These are phyloP conservation scores for Diarsia dahlii DNA, from an alignment of 2,888 invertebrate genomes.

Conservation along the genomic window DNA sequence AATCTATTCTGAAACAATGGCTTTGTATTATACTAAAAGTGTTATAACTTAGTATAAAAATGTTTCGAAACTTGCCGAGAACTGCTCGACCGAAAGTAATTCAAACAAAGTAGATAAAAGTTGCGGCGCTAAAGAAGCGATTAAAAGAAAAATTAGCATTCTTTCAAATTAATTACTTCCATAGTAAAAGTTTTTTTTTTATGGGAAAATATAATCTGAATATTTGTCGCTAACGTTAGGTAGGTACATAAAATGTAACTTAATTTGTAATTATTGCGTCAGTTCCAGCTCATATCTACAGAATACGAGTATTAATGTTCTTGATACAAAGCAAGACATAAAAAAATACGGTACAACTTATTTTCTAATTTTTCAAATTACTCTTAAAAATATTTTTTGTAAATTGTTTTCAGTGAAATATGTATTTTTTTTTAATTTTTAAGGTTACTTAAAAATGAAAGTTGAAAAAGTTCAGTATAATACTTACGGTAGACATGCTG, in stretches of 20 bases:
- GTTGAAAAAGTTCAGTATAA: too few relatives aligned
- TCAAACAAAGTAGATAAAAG: conserved; percentile 90
- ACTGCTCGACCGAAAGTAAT: conserved; percentile 87
- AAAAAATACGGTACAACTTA: not conserved
- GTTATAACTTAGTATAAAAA: conserved; percentile 79
- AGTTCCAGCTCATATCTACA: not conserved
- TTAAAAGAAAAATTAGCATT: conserved; percentile 90
- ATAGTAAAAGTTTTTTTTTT: conserved; percentile 87
- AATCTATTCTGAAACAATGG: conserved; percentile 68
- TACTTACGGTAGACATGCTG: too few relatives aligned
- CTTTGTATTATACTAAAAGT: conserved; percentile 73
- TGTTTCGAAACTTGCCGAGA: conserved; percentile 80
- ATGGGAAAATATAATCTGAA: conserved; percentile 81
- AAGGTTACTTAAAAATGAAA: too few relatives aligned
- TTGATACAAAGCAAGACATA: not conserved
- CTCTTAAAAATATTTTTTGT: too few relatives aligned
- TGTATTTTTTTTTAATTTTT: too few relatives aligned
- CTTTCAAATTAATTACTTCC: conserved; percentile 89
- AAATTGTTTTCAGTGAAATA: too few relatives aligned
- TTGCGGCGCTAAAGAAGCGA: conserved; percentile 88
- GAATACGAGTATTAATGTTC: not conserved
- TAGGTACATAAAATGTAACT: conserved; percentile 65
- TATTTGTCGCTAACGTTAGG: conserved; percentile 72
- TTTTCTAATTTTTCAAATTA: too few relatives aligned
- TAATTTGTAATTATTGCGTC: conserved; percentile 49